Evolutionary conservation across 2,113 vertebrate species (phyloP), one percentile per base, ranked within the genome.

Genomic region (Charina bottae): DNA sequence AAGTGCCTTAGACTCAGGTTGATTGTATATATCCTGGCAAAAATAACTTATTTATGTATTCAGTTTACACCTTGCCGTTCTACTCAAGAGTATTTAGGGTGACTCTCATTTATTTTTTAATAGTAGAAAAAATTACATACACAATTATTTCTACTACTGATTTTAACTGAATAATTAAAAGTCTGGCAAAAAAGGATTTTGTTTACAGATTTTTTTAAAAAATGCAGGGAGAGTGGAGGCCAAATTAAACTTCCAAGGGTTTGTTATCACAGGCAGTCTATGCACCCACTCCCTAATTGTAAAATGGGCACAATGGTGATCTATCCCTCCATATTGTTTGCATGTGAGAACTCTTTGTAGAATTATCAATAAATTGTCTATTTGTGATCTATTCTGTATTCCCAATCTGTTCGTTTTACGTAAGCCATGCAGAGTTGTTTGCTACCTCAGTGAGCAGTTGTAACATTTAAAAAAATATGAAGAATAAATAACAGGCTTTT

Each of bases 381-480:
- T 91, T 21, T 90, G 15, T 2, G 68, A 92, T 2, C 91, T 88
- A 53, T n/a, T 2, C 78, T 58, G 53, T 90, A 94, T 90, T 92
- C 19, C 33, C 15, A 28, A n/a, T 19, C 23, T 58, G 24, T 84
- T 92, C 85, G 88, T 59, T 86, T 37, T 78, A 90, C 23, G 26
- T 58, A 56, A 78, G 83, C 26, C 89, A n/a, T 3, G 49, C 0
- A 13, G 4, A 87, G 85, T 84, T 78, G 7, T 85, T 93, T 92
- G 90, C 23, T 90, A 83, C 54, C 42, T 92, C 85, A 49, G 37
- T 8, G 19, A 11, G 90, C 58, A n/a, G 55, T 4, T 4, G 85
- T 53, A 89, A 90, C 9, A 91, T 92, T 91, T 64, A 56, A 84
- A 88, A 95, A 90, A 17, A 90, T 28, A 12, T 89, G 10, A 89